Evolutionary conservation across 2,797 vertebrate genomes (phyloP), one percentile per base, ranked within the genome.

Genomic region (Botia almorhae): DNA sequence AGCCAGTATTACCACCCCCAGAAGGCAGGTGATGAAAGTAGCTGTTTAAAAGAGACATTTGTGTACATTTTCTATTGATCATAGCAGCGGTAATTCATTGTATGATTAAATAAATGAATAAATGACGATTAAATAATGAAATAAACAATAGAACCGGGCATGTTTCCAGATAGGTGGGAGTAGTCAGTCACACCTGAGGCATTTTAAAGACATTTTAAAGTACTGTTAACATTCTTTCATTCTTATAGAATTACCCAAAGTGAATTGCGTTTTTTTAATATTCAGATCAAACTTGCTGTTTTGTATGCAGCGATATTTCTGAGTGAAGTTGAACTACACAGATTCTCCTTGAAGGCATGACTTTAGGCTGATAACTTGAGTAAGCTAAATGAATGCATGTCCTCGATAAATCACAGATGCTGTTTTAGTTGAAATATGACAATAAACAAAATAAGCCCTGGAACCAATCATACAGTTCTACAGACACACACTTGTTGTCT

Each of bases 331-430:
- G 21, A 65, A n/a, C 16, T 29, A 39, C 29, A 39, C 6, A 64
- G 26, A 19, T 19, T 19, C 53, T 56, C 6, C n/a, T 4, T 56
- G 5, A 36, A 64, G 14, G 29, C 29, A 64, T 6, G 61, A 64
- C 29, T 36, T 16, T 2, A 17, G 7, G 29, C 29, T 64, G 61
- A 64, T 36, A 43, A 33, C 36, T 73, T 43, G 36, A 60, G 13
- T 26, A 7, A 60, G 36, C 36, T 26, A 73, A 60, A 73, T 46
- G 13, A 73, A 73, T 43, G 70, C 33, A 43, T 74, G 72, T 63
- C 14, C 21, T 16, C 61, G 36, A 2, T 60, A 74, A 74, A 74
- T 46, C 36, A 63, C 39, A 17, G 39, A 50, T 16, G 19, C 19
- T 46, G 21, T 48, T 74, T 56, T 48, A 58, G 70, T 19, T n/a